Base-by-base conservation (phyloP, 2,113 vertebrate species). In the Rynchops niger region DNA sequence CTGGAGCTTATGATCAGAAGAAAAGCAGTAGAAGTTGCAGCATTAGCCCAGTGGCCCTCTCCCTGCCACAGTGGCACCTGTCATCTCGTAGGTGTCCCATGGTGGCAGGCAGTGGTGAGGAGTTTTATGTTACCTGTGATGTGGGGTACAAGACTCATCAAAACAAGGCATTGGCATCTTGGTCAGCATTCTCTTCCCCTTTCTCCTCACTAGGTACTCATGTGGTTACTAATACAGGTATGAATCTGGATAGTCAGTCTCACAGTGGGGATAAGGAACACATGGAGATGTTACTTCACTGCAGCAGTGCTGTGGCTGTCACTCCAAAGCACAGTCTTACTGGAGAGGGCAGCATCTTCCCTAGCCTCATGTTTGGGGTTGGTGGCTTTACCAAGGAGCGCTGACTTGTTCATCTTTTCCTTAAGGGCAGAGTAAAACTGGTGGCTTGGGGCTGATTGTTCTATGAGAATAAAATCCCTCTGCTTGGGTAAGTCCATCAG, bases 261-360 rank as follows among this genome's bases (percentile, higher is more conserved):
- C n/a, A 6, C 19, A 36, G 47, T 22, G 32, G 7, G 15, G 11
- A 6, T 50, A 40, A 43, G 40, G 25, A 65, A 5, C 23, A 29
- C 59, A 29, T 0, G 0, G n/a, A 53, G 65, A 21, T 40, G 22
- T 52, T 74, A 12, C 43, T 45, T 83, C 47, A 12, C 27, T 66
- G 77, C 59, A 61, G 71, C 40, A 29, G 38, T 40, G 30, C 52
- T 67, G 29, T 47, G 40, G 18, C 50, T 3, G 1, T 73, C 32
- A 5, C 29, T 23, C 61, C 61, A 59, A 81, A 85, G 61, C 25
- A 32, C 4, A 19, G 19, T 50, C 61, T 10, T 78, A 26, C 32
- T 82, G n/a, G 56, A 61, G 58, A 76, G 38, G 52, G 42, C 71
- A 79, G 47, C 56, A 71, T 53, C 78, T 88, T 95, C 56, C 20